These are phyloP conservation scores for Picus viridis DNA, from an alignment of 2,797 vertebrate species.

Conservation along the genomic window DNA sequence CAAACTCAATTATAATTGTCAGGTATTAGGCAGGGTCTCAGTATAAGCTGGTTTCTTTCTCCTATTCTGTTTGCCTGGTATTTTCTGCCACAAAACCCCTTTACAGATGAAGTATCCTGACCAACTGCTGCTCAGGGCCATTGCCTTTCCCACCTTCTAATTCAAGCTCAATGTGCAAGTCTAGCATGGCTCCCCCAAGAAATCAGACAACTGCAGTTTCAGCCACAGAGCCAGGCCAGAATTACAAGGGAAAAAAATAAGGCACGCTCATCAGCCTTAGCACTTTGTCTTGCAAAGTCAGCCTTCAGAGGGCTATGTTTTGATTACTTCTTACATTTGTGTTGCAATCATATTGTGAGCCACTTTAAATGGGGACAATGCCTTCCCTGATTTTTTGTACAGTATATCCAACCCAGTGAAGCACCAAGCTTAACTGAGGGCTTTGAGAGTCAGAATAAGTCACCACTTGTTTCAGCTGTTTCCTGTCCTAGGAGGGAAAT, in stretches of 20 bases:
- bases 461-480: neutral
- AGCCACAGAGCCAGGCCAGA: neutral
- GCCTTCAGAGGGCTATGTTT: neutral
- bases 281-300: neutral
- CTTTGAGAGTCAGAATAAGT: neutral
- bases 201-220: neutral
- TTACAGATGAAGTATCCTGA: neutral
- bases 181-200: neutral
- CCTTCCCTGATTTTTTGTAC: neutral
- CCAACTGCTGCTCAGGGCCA: neutral
- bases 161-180: neutral
- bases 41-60: neutral
- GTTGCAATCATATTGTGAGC: neutral
- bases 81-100: neutral
- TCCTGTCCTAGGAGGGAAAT: neutral
- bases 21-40: neutral
- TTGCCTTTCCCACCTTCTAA: neutral
- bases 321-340: neutral
- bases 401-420: neutral
- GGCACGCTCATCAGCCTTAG: neutral
- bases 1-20: slow-evolving; percentile 21
- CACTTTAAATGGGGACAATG: neutral
- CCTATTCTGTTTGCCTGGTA: neutral
- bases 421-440: neutral
- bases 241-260: neutral